Conservation (phyloP, 2,888 invertebrate species). For the Aethes cnicana region DNA sequence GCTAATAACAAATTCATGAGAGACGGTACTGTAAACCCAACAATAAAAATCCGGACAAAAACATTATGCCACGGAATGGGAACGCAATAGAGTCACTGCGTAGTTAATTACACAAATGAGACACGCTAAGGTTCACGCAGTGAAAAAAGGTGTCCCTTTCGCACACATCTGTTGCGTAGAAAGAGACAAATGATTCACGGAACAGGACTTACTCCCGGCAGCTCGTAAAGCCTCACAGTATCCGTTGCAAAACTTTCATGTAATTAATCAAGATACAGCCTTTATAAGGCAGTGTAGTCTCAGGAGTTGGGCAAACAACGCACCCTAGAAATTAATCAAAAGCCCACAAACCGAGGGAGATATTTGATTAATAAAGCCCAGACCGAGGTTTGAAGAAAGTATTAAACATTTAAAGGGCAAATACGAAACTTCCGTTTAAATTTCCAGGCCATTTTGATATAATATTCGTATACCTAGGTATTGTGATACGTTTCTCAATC, state of each 20-base stretch:
- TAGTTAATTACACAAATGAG: too few relatives aligned
- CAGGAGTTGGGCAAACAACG: constrained; percentile 33
- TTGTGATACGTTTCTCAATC: too few relatives aligned
- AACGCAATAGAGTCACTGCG: too few relatives aligned
- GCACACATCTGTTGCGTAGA: too few relatives aligned
- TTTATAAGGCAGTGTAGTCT: constrained; percentile 31
- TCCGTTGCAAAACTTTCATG: constrained; percentile 35
- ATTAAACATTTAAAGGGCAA: constrained; percentile 13
- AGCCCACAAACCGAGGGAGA: constrained; percentile 12
- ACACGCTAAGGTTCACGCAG: too few relatives aligned
- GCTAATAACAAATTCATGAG: too few relatives aligned
- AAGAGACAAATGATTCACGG: too few relatives aligned
- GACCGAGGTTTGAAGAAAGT: constrained; percentile 14
- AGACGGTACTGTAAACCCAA: too few relatives aligned
- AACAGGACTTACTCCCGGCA: constrained; percentile 1
- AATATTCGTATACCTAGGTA: too few relatives aligned
- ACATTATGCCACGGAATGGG: too few relatives aligned
- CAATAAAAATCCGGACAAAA: too few relatives aligned
- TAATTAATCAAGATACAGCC: constrained; percentile 40
- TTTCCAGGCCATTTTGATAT: not conserved
- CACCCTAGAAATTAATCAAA: constrained; percentile 40
- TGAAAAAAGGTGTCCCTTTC: too few relatives aligned
- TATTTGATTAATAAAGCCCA: constrained; percentile 32
- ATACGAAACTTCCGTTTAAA: constrained; percentile 2
- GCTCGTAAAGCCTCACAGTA: constrained; percentile 29